A percentile compares a stretch with the other conserved stretches of the same genome.
Evolutionary conservation across 2,113 vertebrate genomes (phyloP).

Genomic region (Laticauda laticaudata): DNA sequence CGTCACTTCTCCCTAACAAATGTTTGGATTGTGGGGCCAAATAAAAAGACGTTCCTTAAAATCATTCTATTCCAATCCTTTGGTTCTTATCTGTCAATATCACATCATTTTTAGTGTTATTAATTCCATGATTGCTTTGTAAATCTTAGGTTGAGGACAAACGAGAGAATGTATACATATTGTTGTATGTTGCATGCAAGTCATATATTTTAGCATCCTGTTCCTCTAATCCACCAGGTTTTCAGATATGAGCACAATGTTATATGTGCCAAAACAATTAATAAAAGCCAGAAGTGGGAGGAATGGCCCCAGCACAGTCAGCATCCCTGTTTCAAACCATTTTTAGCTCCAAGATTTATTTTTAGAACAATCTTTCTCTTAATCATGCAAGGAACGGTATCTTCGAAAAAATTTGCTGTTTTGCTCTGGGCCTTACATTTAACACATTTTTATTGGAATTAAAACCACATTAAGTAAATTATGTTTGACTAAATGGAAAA

Average conservation of each 20-base stretch:
- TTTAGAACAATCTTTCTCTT: neutral
- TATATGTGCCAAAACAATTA: neutral
- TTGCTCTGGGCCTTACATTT: neutral
- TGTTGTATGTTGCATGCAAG: neutral
- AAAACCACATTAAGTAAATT: conserved; percentile 25
- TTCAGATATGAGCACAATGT: neutral
- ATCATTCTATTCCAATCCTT: neutral
- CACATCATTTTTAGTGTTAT: neutral
- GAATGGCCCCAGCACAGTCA: neutral
- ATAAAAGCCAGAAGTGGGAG: neutral
- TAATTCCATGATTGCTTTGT: neutral
- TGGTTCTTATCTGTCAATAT: neutral
- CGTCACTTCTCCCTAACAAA: neutral
- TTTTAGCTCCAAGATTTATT: neutral
- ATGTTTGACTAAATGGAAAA: conserved; percentile 14
- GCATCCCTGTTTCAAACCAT: neutral
- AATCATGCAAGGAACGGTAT: neutral
- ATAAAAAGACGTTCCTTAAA: neutral
- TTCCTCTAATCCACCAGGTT: neutral
- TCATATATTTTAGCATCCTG: neutral
- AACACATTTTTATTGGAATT: neutral
- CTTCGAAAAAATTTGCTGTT: neutral
- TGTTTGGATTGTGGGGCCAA: neutral
- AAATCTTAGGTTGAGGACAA: neutral
- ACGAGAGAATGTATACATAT: neutral